Evolutionary conservation across 2,113 vertebrate genomes (phyloP).

Genomic region (Proterorhinus semilunaris): DNA sequence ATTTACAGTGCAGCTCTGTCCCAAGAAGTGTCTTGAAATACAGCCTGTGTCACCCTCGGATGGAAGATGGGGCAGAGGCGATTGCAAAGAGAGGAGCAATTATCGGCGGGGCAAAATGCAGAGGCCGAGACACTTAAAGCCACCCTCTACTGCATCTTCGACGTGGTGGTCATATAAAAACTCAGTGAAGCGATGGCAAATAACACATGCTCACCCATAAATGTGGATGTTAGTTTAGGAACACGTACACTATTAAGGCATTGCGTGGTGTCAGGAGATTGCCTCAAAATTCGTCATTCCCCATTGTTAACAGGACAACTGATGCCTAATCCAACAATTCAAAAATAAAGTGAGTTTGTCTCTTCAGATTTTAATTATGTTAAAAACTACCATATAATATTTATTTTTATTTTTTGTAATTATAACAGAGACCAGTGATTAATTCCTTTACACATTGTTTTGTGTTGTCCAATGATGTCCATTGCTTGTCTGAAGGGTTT

Average conservation of each 20-base stretch:
- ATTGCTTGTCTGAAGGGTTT: too few species aligned
- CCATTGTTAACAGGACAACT: too few species aligned
- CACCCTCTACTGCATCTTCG: slow-evolving; percentile 21
- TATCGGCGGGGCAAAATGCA: slow-evolving; percentile 49
- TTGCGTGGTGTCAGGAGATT: background rate
- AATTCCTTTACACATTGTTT: too few species aligned
- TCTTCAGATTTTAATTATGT: too few species aligned
- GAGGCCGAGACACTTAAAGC: slow-evolving; percentile 28
- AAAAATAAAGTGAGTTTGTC: too few species aligned
- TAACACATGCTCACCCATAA: background rate
- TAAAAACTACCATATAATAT: too few species aligned
- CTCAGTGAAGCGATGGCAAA: background rate
- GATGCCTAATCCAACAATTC: too few species aligned
- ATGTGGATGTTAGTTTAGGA: background rate
- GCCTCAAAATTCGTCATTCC: too few species aligned
- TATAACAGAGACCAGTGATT: too few species aligned
- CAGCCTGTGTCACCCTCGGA: slow-evolving; percentile 46
- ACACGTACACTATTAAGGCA: background rate
- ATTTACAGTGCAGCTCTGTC: slow-evolving; percentile 53
- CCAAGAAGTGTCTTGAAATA: slow-evolving; percentile 53
- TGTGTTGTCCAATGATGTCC: too few species aligned
- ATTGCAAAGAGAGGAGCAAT: slow-evolving; percentile 60
- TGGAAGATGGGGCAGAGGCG: slow-evolving; percentile 45
- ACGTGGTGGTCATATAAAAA: slow-evolving; percentile 4
- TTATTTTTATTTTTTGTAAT: too few species aligned